These are phyloP conservation scores for Sebastes schlegelii DNA, from an alignment of 2,113 vertebrate species.

Conservation along the genomic window DNA sequence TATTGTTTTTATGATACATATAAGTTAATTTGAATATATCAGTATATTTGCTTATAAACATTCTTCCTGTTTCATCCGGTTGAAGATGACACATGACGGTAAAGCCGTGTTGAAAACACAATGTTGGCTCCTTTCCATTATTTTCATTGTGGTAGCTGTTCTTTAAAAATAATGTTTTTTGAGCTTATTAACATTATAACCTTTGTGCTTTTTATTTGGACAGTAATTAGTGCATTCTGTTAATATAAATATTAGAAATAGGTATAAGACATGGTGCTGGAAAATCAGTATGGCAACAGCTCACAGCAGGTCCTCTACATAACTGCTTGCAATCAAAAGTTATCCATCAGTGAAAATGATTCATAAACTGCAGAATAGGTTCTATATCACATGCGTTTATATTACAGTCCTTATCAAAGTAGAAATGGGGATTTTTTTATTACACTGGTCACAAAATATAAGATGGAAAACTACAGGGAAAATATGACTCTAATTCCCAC, in stretches of 20 bases:
- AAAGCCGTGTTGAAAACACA: slow-evolving; percentile 1
- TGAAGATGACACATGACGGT: slow-evolving; percentile 14
- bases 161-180: slow-evolving; percentile 38
- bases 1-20: slow-evolving; percentile 35
- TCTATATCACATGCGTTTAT: slow-evolving; percentile 78
- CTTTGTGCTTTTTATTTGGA: slow-evolving; percentile 78
- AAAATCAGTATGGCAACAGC: slow-evolving; percentile 52
- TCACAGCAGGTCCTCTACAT: slow-evolving; percentile 54
- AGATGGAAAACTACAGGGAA: slow-evolving; percentile 74
- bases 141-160: slow-evolving; percentile 46
- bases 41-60: slow-evolving; percentile 32
- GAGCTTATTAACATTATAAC: slow-evolving; percentile 43
- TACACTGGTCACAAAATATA: slow-evolving; percentile 75
- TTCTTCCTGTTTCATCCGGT: slow-evolving; percentile 20
- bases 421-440: slow-evolving; percentile 64
- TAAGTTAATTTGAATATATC: not conserved
- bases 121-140: slow-evolving; percentile 53
- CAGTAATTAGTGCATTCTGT: slow-evolving; percentile 76
- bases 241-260: slow-evolving; percentile 73
- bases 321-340: slow-evolving; percentile 61
- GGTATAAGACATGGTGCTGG: slow-evolving; percentile 61
- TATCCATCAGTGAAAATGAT: slow-evolving; percentile 59
- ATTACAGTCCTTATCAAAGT: slow-evolving; percentile 79
- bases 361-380: slow-evolving; percentile 53
- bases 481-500: slow-evolving; percentile 56